These are phyloP conservation scores for Nettapus auritus DNA, from an alignment of 2,113 vertebrate species.

Conservation along the genomic window DNA sequence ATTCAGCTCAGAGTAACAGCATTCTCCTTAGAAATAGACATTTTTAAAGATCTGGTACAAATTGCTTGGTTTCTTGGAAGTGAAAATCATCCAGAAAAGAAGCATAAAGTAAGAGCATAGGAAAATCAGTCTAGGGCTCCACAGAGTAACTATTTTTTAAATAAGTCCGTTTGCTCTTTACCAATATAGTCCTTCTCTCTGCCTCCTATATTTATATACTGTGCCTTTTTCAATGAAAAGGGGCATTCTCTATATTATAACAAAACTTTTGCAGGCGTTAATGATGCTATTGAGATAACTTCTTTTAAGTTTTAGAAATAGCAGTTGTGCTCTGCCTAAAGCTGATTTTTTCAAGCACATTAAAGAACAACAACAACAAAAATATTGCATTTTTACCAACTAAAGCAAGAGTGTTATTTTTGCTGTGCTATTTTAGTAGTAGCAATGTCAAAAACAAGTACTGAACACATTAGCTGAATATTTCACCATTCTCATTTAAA, in stretches of 20 bases:
- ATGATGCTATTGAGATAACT: neutral
- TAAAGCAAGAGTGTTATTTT: neutral
- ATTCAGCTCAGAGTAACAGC: slow-evolving; percentile 71
- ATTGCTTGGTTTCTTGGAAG: slow-evolving; percentile 5
- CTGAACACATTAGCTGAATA: neutral
- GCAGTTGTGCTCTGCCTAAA: neutral
- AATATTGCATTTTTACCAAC: accelerated
- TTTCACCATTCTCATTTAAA: neutral
- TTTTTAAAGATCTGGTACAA: slow-evolving; percentile 34
- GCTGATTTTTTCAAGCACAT: neutral
- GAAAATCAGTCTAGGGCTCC: neutral
- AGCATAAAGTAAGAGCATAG: neutral
- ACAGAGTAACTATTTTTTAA: neutral
- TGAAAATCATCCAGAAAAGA: neutral
- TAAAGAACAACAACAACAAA: neutral
- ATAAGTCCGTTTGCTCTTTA: neutral
- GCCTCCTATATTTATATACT: neutral
- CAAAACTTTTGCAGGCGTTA: neutral
- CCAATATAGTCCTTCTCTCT: neutral
- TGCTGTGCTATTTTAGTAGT: neutral
- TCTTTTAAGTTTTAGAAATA: neutral
- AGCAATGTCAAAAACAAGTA: neutral
- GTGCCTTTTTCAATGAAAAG: neutral
- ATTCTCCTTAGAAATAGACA: slow-evolving; percentile 38
- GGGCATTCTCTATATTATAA: neutral